Evolutionary conservation across 2,888 invertebrate species (phyloP).

Genomic region (Drosophila subquinaria): DNA sequence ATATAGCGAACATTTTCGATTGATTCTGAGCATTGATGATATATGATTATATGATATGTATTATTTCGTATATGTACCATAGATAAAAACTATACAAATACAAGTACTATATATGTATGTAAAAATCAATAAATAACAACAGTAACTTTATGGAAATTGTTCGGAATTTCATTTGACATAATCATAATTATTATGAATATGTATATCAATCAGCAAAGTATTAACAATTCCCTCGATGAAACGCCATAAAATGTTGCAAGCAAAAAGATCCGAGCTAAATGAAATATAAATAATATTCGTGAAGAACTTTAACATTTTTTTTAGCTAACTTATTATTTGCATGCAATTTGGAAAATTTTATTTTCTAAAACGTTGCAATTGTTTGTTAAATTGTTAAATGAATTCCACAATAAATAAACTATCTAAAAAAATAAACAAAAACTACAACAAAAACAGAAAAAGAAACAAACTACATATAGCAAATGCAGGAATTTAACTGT

Average conservation of each 20-base stretch:
- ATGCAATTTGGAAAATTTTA: conserved; percentile 49
- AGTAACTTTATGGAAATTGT: conserved; percentile 41
- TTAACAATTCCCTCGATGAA: conserved; percentile 62
- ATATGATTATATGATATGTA: conserved; percentile 36
- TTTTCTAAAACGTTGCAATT: conserved; percentile 67
- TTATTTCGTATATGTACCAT: conserved; percentile 75
- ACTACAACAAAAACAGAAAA: conserved; percentile 27
- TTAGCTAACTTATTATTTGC: conserved; percentile 60
- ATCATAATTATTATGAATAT: conserved; percentile 36
- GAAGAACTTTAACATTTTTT: conserved; percentile 48
- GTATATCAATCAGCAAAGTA: conserved; percentile 65
- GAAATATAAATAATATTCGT: conserved; percentile 41
- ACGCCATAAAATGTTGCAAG: conserved; percentile 67
- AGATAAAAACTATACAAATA: conserved; percentile 45
- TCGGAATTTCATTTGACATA: conserved; percentile 50
- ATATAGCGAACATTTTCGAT: conserved; percentile 70
- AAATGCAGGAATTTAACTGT: conserved; percentile 80
- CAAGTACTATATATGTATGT: conserved; percentile 47
- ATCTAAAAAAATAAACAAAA: conserved; percentile 7
- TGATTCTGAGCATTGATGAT: conserved; percentile 63
- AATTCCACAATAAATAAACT: conserved; percentile 62
- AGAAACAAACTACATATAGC: conserved; percentile 75
- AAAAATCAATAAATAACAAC: conserved; percentile 33
- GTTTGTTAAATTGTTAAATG: conserved; percentile 78
- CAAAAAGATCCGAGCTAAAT: conserved; percentile 26